Base-by-base conservation (phyloP, 2,888 invertebrate genomes). In the Sycophila texana region DNA sequence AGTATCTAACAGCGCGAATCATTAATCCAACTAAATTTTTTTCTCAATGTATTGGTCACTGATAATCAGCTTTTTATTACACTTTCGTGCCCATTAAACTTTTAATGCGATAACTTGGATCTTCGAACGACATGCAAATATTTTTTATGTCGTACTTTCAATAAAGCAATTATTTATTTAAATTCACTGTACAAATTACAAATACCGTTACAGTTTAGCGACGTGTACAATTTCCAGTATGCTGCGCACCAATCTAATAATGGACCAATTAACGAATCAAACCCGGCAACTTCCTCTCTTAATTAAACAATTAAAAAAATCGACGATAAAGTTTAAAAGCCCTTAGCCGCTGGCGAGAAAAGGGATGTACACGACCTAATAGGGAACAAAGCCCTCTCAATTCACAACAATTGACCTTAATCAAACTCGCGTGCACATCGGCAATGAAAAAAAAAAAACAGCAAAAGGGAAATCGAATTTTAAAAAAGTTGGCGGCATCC, bases 371-470 rank as follows among this genome's bases (percentile, higher is more conserved):
- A n/a, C 55, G 18, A 55, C 10, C 20, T 65, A 65, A 65, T 57
- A 26, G 55, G 63, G 66, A 71, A 77, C 74, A 72, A 71, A 77
- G 61, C 60, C 63, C 66, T 61, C 70, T 77, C 70, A 77, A 80
- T 80, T 77, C 58, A 53, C 63, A 30, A 39, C 81, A 81, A 81
- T 81, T 78, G 81, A 66, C 63, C 75, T 55, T 78, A 81, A 81
- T 81, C 53, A 58, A 26, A 65, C 51, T 58, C 65, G 58, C 71
- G 61, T 61, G 60, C 16, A 51, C 53, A 4, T 76, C 39, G 39
- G 18, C 61, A 77, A 68, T 39, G 68, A 70, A 74, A 13, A 1
- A 49, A n/a, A 72, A 58, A 51, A 12, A 39, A 39, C 49, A 5
- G 22, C n/a, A 47, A 70, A 57, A 70, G 53, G 49, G 57, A 71